Conservation (phyloP, 2,888 invertebrate genomes). For the Eudasyphora cyanicolor region DNA sequence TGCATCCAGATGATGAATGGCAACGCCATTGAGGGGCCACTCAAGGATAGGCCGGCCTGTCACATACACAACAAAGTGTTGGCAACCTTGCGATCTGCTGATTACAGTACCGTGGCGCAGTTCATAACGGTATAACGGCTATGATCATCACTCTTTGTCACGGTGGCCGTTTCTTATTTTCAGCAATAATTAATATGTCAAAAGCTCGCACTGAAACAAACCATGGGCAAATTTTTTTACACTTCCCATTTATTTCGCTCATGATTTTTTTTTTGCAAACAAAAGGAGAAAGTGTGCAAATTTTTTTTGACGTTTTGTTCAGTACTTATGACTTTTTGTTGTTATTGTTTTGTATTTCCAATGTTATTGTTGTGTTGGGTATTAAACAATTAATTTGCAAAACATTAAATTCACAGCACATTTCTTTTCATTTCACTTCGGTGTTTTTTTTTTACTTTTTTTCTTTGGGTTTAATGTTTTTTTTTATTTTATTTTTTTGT, state of each 20-base stretch:
- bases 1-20: too few relatives aligned
- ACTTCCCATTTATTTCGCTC: neutral
- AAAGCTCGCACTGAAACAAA: conserved; percentile 45
- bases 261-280: conserved; percentile 4
- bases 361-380: neutral
- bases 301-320: conserved; percentile 32
- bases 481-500: neutral
- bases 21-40: too few relatives aligned
- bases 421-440: conserved; percentile 12
- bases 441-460: conserved; percentile 16
- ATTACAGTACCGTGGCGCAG: too few relatives aligned
- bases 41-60: too few relatives aligned
- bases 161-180: neutral
- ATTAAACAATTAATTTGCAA: conserved; percentile 51
- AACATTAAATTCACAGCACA: conserved; percentile 42
- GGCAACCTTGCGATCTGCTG: too few relatives aligned
- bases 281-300: conserved; percentile 58
- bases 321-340: conserved; percentile 41
- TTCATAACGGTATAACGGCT: too few relatives aligned
- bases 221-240: conserved; percentile 27
- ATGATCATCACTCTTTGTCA: neutral
- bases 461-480: neutral
- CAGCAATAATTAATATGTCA: conserved; percentile 51
- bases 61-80: too few relatives aligned
- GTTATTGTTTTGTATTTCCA: neutral